A percentile compares a stretch with the other conserved stretches of the same genome.
phyloP scores from a whole-genome alignment of 2,113 vertebrate species.

The Sylvietta virens region DNA sequence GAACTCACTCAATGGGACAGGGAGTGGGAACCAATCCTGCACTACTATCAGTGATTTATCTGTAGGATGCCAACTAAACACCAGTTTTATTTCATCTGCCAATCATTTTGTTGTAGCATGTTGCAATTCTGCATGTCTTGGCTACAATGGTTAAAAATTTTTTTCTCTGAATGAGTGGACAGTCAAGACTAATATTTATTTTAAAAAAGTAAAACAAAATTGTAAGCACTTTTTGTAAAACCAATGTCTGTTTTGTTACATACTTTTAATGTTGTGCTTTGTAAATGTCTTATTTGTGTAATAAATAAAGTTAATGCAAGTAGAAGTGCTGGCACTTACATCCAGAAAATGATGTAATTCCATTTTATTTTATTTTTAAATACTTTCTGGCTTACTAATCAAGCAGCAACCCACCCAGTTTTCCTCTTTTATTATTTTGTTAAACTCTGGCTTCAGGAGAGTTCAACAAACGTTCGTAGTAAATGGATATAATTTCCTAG shows the following conservation, averaged over 20 bases:
- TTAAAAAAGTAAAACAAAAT: slow-evolving; percentile 81
- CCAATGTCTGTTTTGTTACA: slow-evolving; percentile 92
- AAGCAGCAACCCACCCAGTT: slow-evolving; percentile 46
- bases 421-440: slow-evolving; percentile 57
- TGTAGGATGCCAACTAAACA: slow-evolving; percentile 57
- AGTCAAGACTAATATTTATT: slow-evolving; percentile 95
- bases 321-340: slow-evolving; percentile 81
- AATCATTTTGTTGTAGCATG: slow-evolving; percentile 76
- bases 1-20: not conserved
- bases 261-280: slow-evolving; percentile 91
- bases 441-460: slow-evolving; percentile 53
- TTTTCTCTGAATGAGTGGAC: slow-evolving; percentile 75
- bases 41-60: not conserved
- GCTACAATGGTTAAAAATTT: slow-evolving; percentile 77
- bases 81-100: slow-evolving; percentile 64
- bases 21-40: slow-evolving; percentile 33
- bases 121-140: slow-evolving; percentile 84
- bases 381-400: slow-evolving; percentile 52
- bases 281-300: slow-evolving; percentile 95
- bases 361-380: slow-evolving; percentile 72
- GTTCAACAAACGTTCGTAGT: slow-evolving; percentile 43
- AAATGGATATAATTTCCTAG: slow-evolving; percentile 54
- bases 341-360: slow-evolving; percentile 65
- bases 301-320: slow-evolving; percentile 86
- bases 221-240: slow-evolving; percentile 96